Percentiles rank a stretch among this genome's conserved stretches.
These are phyloP conservation scores for Tor tambroides DNA, from an alignment of 2,113 vertebrate genomes.

Conservation along the genomic window DNA sequence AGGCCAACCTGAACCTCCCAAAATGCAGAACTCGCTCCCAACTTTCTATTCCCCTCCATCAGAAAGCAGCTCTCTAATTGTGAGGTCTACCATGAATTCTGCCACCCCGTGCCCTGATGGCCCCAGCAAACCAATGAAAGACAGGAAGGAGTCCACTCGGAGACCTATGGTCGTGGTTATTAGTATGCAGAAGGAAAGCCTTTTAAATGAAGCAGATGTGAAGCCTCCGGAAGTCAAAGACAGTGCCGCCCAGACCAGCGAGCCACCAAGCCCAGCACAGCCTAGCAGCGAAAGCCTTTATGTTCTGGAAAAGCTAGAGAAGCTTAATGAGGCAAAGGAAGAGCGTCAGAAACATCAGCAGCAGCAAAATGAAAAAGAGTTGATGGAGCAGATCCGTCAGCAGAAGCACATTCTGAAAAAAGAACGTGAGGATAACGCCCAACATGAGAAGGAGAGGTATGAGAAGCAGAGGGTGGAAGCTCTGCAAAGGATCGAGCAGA, in stretches of 20 bases:
- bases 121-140: conserved; percentile 57
- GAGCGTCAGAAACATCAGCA: conserved; percentile 87
- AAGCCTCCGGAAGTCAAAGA: conserved; percentile 58
- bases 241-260: conserved; percentile 61
- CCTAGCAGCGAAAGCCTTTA: conserved; percentile 56
- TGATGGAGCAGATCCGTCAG: conserved; percentile 96
- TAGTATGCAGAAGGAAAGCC: conserved; percentile 78
- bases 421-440: conserved; percentile 82
- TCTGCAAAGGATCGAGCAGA: conserved; percentile 78
- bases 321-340: conserved; percentile 88
- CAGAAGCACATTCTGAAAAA: conserved; percentile 89
- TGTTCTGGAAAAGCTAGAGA: conserved; percentile 85
- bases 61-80: conserved; percentile 61
- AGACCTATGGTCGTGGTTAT: conserved; percentile 78
- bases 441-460: conserved; percentile 74
- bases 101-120: conserved; percentile 1
- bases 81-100: background rate
- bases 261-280: conserved; percentile 39
- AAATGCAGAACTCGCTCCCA: conserved; percentile 80
- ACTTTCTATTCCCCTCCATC: conserved; percentile 87
- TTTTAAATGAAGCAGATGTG: conserved; percentile 35
- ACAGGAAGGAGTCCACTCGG: conserved; percentile 63
- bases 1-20: conserved; percentile 59
- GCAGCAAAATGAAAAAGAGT: conserved; percentile 89
- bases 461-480: conserved; percentile 81